Conservation (phyloP, 2,797 vertebrate genomes). For the Halcyon badia region DNA sequence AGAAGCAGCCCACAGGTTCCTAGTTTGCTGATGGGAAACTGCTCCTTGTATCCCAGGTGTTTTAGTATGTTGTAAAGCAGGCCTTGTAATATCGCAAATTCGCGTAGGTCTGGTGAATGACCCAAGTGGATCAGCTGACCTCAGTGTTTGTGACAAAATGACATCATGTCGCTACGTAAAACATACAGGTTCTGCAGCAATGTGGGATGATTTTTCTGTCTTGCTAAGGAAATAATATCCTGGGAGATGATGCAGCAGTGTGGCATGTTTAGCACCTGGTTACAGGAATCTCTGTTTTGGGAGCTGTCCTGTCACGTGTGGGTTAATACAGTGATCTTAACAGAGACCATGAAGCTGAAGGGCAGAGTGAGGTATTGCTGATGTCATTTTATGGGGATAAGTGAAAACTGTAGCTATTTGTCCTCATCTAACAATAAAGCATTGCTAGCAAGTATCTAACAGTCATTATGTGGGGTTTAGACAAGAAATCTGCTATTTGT, state of each 20-base stretch:
- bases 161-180: neutral
- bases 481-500: neutral
- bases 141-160: neutral
- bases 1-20: neutral
- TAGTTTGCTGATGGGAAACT: neutral
- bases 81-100: neutral
- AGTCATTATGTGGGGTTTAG: neutral
- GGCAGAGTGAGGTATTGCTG: neutral
- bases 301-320: neutral
- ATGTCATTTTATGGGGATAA: neutral
- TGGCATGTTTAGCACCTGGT: neutral
- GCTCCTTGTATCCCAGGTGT: neutral
- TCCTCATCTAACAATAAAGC: neutral
- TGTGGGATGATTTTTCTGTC: neutral
- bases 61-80: conserved; percentile 3
- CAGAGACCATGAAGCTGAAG: neutral
- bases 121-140: neutral
- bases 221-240: neutral
- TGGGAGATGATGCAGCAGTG: neutral
- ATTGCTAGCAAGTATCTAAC: neutral
- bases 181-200: conserved; percentile 30
- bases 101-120: neutral
- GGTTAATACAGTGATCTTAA: neutral
- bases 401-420: neutral
- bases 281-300: neutral